These are phyloP conservation scores for Drosophila jambulina DNA, from an alignment of 1,140 invertebrate species.

Conservation along the genomic window DNA sequence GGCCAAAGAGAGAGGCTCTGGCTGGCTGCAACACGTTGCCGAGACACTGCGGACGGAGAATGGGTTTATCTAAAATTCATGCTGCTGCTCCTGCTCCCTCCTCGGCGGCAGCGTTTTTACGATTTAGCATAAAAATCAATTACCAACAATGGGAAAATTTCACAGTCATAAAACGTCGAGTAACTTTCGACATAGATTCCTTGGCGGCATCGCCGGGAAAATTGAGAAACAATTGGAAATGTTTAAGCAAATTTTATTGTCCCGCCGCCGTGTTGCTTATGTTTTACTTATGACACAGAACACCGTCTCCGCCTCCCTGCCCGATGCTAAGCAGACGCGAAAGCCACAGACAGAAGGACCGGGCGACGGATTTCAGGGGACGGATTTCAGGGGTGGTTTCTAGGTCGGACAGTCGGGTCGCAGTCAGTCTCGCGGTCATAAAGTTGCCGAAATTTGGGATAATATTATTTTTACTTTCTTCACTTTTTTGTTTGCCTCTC, in stretches of 20 bases:
- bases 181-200: conserved; percentile 52
- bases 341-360: conserved; percentile 21
- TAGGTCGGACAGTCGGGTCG: conserved; percentile 19
- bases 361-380: not conserved
- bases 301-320: not conserved
- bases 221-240: conserved; percentile 78
- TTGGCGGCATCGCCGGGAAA: conserved; percentile 30
- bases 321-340: conserved; percentile 28
- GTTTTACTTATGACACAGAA: conserved; percentile 44
- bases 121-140: conserved; percentile 83
- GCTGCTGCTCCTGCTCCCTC: conserved; percentile 12
- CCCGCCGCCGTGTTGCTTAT: conserved; percentile 44
- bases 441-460: conserved; percentile 47
- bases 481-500: conserved; percentile 34
- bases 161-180: conserved; percentile 75
- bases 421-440: conserved; percentile 43
- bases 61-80: conserved; percentile 80
- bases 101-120: conserved; percentile 50
- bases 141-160: conserved; percentile 82
- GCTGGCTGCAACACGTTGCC: conserved; percentile 76
- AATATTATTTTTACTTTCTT: conserved; percentile 50
- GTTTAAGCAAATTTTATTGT: conserved; percentile 75
- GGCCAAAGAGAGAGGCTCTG: conserved; percentile 7
- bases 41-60: conserved; percentile 2
- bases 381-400: conserved; percentile 23